These are phyloP conservation scores for Heteractis magnifica DNA, from an alignment of 92 coral and sea anemone genomes.

Conservation along the genomic window DNA sequence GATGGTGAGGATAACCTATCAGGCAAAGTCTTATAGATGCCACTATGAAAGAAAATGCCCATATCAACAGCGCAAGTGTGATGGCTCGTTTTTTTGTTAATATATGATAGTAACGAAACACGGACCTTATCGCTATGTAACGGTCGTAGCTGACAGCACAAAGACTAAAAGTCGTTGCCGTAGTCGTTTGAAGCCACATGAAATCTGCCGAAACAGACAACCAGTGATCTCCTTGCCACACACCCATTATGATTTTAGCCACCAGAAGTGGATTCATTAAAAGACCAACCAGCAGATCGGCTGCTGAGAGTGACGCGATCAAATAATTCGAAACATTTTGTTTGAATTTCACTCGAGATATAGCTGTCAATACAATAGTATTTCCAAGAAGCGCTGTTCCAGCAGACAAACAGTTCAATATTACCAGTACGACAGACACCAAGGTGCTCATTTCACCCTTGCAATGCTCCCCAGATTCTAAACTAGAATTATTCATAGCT, in stretches of 20 bases:
- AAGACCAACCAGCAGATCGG: slow-evolving; percentile 56
- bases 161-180: slow-evolving; percentile 67
- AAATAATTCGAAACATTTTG: slow-evolving; percentile 56
- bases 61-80: slow-evolving; percentile 35
- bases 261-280: slow-evolving; percentile 61
- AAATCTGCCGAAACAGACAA: slow-evolving; percentile 55
- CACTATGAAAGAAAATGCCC: slow-evolving; percentile 56
- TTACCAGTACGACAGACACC: background rate
- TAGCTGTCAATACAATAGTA: slow-evolving; percentile 43
- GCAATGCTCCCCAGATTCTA: background rate
- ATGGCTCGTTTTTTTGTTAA: slow-evolving; percentile 43
- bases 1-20: slow-evolving; percentile 21
- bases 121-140: slow-evolving; percentile 58
- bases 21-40: slow-evolving; percentile 55
- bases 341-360: slow-evolving; percentile 25
- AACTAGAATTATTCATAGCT: slow-evolving; percentile 16
- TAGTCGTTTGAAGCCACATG: slow-evolving; percentile 72
- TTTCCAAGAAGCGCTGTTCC: slow-evolving; percentile 37
- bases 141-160: slow-evolving; percentile 78
- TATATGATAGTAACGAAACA: slow-evolving; percentile 46
- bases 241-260: slow-evolving; percentile 38
- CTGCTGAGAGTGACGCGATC: slow-evolving; percentile 52
- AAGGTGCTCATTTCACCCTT: slow-evolving; percentile 10
- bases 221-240: slow-evolving; percentile 73
- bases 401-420: slow-evolving; percentile 24